Evolutionary conservation across 2,797 vertebrate genomes (phyloP).

Genomic region (Parauchenoglanis ngamensis): DNA sequence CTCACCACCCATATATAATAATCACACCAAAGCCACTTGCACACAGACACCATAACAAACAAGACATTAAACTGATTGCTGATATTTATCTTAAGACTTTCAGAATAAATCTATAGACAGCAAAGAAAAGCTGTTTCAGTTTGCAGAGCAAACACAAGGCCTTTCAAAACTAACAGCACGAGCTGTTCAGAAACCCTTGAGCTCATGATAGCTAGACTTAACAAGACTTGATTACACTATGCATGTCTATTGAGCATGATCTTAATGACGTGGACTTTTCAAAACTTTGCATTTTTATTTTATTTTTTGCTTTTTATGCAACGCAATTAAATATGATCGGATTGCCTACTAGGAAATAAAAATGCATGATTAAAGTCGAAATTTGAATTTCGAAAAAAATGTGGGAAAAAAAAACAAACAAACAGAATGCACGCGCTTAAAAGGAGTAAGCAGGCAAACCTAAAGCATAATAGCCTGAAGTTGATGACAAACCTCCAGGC

Average conservation of each 20-base stretch:
- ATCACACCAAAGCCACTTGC: slow-evolving; percentile 31
- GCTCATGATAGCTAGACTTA: slow-evolving; percentile 24
- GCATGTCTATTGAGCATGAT: background rate
- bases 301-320: background rate
- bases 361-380: background rate
- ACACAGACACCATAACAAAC: slow-evolving; percentile 36
- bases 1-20: slow-evolving; percentile 10
- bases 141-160: slow-evolving; percentile 77
- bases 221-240: background rate
- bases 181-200: slow-evolving; percentile 54
- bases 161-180: slow-evolving; percentile 46
- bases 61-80: slow-evolving; percentile 41
- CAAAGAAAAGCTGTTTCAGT: slow-evolving; percentile 73
- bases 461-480: background rate
- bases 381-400: background rate
- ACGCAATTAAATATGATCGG: background rate
- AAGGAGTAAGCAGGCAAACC: background rate
- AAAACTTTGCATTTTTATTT: background rate
- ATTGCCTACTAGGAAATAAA: background rate
- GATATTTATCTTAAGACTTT: slow-evolving; percentile 60
- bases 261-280: background rate
- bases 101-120: slow-evolving; percentile 74
- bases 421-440: background rate
- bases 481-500: background rate
- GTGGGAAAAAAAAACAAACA: background rate